phyloP scores from a whole-genome alignment of 2,113 vertebrate species.

The Thomomys bottae region DNA sequence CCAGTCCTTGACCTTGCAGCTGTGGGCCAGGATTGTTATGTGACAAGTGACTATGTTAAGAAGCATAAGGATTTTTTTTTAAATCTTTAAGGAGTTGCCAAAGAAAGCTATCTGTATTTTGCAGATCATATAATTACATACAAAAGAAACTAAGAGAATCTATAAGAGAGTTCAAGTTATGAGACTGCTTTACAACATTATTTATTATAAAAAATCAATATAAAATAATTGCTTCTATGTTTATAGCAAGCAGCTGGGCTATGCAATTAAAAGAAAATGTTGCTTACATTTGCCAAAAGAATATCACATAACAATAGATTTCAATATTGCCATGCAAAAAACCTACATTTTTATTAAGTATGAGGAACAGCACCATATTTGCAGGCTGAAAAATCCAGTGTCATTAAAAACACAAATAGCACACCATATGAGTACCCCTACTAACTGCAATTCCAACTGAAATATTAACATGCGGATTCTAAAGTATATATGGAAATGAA shows the following conservation, averaged over 20 bases:
- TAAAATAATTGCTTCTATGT: background rate
- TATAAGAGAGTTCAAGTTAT: background rate
- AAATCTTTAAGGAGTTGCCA: background rate
- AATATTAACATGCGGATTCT: background rate
- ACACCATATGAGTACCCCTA: background rate
- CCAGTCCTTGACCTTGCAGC: background rate
- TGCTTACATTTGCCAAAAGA: background rate
- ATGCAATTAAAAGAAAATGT: constrained; percentile 19
- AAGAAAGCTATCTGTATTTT: constrained; percentile 16
- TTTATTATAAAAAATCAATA: background rate
- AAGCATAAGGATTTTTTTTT: background rate
- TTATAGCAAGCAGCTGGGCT: background rate
- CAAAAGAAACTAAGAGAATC: background rate
- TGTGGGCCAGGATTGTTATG: background rate
- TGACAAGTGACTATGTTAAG: background rate
- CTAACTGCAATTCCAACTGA: background rate
- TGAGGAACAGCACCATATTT: background rate
- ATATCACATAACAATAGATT: background rate
- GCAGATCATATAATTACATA: background rate
- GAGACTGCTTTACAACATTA: background rate
- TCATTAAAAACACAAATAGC: background rate
- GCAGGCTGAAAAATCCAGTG: background rate
- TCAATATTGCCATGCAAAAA: background rate
- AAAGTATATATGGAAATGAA: background rate
- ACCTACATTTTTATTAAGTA: background rate